Conservation (phyloP, 2,888 invertebrate genomes). For the Aradus depressus region DNA sequence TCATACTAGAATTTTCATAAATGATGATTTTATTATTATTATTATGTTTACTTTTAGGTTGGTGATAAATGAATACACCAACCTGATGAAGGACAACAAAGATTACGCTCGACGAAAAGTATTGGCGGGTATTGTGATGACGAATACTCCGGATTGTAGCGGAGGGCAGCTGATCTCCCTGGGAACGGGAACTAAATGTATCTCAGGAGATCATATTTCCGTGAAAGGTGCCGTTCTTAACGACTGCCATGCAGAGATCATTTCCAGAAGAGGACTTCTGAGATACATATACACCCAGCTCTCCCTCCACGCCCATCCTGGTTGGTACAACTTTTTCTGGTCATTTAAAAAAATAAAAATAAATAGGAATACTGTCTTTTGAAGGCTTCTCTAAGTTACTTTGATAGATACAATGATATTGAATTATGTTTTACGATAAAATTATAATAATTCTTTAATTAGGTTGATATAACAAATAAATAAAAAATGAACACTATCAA, state of each 20-base stretch:
- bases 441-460: too few relatives aligned
- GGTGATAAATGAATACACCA: constrained; percentile 63
- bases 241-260: constrained; percentile 95
- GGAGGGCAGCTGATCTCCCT: constrained; percentile 51
- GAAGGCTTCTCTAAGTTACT: too few relatives aligned
- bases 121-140: constrained; percentile 91
- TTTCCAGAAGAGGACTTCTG: constrained; percentile 69
- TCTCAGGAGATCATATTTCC: constrained; percentile 86
- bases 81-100: constrained; percentile 63
- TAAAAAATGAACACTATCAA: too few relatives aligned
- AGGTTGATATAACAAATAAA: too few relatives aligned
- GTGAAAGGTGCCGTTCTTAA: constrained; percentile 76
- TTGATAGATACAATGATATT: too few relatives aligned
- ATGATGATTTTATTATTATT: too few relatives aligned
- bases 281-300: constrained; percentile 70
- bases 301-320: constrained; percentile 45
- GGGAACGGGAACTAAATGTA: constrained; percentile 88
- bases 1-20: too few relatives aligned
- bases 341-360: not conserved
- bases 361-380: too few relatives aligned
- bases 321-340: constrained; percentile 34
- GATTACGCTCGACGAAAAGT: constrained; percentile 75
- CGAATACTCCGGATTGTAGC: constrained; percentile 44
- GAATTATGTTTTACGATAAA: too few relatives aligned
- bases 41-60: too few relatives aligned